Conservation (phyloP, 2,888 invertebrate genomes). For the Tubulanus polymorphus region DNA sequence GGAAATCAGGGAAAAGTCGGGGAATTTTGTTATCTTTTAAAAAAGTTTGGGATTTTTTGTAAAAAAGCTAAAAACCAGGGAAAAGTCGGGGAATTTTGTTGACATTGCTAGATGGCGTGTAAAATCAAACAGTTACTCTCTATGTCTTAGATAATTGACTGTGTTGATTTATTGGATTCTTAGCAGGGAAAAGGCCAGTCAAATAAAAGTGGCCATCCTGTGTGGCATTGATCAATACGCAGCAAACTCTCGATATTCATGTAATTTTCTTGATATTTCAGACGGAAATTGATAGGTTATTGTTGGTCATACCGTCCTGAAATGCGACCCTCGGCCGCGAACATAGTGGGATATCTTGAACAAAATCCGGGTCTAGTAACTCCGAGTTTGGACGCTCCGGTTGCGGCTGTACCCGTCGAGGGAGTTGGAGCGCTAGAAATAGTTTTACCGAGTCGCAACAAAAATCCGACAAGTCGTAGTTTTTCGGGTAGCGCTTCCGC, state of each 20-base stretch:
- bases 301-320: slow-evolving; percentile 74
- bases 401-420: slow-evolving; percentile 69
- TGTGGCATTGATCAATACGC: no score
- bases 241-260: background rate
- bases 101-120: no score
- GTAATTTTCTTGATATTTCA: slow-evolving; percentile 49
- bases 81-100: no score
- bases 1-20: no score
- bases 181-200: no score
- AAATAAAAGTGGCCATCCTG: no score
- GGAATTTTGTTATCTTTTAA: no score
- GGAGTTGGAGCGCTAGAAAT: slow-evolving; percentile 62
- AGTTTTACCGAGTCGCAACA: slow-evolving; percentile 29
- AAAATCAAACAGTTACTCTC: no score
- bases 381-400: slow-evolving; percentile 73
- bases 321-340: slow-evolving; percentile 71
- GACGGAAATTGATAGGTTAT: slow-evolving; percentile 69
- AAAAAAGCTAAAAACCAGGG: no score
- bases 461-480: background rate
- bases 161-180: background rate
- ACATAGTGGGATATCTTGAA: slow-evolving; percentile 76
- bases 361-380: slow-evolving; percentile 71
- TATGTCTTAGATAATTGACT: no score
- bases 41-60: no score
- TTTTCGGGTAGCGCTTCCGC: background rate